Evolutionary conservation across 2,797 vertebrate genomes (phyloP), one percentile per base, ranked within the genome.

Genomic region (Kryptopterus vitreolus): DNA sequence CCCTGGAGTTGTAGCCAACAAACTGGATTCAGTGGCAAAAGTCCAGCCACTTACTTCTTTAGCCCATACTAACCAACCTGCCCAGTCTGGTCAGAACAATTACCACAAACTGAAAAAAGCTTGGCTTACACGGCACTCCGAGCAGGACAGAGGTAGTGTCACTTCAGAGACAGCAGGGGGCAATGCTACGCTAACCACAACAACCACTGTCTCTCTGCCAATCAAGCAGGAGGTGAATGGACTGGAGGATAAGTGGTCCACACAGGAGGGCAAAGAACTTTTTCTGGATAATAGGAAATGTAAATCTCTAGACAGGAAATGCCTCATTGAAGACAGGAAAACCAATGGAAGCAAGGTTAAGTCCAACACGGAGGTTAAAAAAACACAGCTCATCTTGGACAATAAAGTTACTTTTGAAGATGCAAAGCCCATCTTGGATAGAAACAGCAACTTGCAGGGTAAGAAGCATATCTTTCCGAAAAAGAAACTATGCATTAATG

Each of bases 51-150:
- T 76, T 18, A 46, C 65, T 55, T 52, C 55, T 50, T 78, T 53
- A 15, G 16, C 38, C 11, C 16, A 70, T 52, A 81, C 76, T 33
- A 85, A 35, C 35, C 84, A 80, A 55, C 80, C 89, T 76, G 93
- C 92, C 91, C 94, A 94, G 91, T 80, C 90, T 4, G 93, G 90
- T 90, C 95, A 96, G 84, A 94, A 91, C 75, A 98, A 98, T 92
- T 97, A 97, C 90, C 98, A 99, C 92, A 99, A 99, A 88, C 93
- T 99, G 84, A 99, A 99, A 93, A 99, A 98, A 89, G 98, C 98
- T 87, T 99, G 98, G 98, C 90, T 99, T 85, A 99, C 97, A 0
- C 94, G 98, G 33, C 98, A 99, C 88, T 99, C 98, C 0, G 97
- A 99, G 90, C 98, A 99, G 92, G 98, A 99, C 90, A 95, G 94